These are phyloP conservation scores for Chelon labrosus DNA, from an alignment of 2,797 vertebrate species.

Conservation along the genomic window DNA sequence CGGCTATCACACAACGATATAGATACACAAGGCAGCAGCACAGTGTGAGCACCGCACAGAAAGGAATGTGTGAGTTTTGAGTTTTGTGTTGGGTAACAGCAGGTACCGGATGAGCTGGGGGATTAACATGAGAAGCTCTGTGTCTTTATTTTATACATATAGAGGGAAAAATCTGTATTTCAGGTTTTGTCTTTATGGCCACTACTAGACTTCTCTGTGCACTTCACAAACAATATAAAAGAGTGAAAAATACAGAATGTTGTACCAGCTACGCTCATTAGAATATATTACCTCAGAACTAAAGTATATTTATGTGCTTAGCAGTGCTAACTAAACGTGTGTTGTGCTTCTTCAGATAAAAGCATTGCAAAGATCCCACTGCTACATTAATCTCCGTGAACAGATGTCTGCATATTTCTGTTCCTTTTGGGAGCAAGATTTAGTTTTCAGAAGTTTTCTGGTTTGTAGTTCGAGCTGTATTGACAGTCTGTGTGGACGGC, in stretches of 20 bases:
- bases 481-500: too few species aligned
- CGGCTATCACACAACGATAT: background rate
- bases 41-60: background rate
- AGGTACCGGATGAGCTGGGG: conserved; percentile 17
- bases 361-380: background rate
- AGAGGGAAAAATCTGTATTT: background rate
- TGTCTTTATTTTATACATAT: conserved; percentile 9
- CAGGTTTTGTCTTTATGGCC: conserved; percentile 1
- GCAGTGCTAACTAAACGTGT: background rate
- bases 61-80: background rate
- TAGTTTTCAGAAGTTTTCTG: too few species aligned
- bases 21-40: background rate
- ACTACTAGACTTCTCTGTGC: background rate
- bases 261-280: background rate
- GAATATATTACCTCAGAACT: background rate
- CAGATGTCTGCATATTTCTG: too few species aligned
- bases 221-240: background rate
- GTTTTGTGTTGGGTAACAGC: background rate
- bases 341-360: conserved; percentile 12
- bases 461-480: too few species aligned
- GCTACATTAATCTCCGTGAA: too few species aligned
- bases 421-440: too few species aligned
- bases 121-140: conserved; percentile 18
- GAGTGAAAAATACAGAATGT: background rate
- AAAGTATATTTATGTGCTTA: background rate